Evolutionary conservation across 2,113 vertebrate genomes (phyloP).

Genomic region (Panurus biarmicus): DNA sequence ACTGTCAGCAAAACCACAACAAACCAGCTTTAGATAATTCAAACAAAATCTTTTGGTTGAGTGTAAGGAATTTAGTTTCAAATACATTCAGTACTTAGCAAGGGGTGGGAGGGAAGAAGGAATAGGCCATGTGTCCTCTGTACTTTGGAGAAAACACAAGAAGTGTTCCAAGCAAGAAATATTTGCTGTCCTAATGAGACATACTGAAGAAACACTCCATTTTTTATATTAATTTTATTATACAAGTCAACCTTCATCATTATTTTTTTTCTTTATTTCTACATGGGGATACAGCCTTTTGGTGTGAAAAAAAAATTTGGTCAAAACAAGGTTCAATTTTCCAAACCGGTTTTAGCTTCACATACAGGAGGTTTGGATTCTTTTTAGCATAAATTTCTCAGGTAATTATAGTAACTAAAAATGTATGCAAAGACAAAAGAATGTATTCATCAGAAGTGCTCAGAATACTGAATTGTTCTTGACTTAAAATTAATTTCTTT

Average conservation of each 20-base stretch:
- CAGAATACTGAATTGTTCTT: neutral
- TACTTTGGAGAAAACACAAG: neutral
- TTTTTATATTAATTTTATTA: neutral
- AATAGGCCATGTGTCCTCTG: neutral
- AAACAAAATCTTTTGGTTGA: constrained; percentile 10
- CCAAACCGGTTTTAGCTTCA: neutral
- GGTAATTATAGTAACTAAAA: neutral
- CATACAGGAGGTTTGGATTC: neutral
- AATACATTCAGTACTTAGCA: neutral
- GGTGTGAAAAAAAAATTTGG: neutral
- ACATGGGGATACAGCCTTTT: neutral
- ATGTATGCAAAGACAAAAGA: neutral
- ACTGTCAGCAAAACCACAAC: constrained; percentile 30
- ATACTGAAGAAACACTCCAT: neutral
- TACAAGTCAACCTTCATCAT: neutral
- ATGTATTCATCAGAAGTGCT: neutral
- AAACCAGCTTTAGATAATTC: neutral
- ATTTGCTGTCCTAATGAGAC: neutral
- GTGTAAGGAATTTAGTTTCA: neutral
- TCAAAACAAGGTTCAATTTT: neutral
- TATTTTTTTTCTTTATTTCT: neutral
- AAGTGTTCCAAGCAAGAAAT: neutral
- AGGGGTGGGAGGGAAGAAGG: neutral
- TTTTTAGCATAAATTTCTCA: neutral
- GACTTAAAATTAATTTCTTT: neutral